phyloP scores from a whole-genome alignment of 2,797 vertebrate genomes.

The Anguilla anguilla region DNA sequence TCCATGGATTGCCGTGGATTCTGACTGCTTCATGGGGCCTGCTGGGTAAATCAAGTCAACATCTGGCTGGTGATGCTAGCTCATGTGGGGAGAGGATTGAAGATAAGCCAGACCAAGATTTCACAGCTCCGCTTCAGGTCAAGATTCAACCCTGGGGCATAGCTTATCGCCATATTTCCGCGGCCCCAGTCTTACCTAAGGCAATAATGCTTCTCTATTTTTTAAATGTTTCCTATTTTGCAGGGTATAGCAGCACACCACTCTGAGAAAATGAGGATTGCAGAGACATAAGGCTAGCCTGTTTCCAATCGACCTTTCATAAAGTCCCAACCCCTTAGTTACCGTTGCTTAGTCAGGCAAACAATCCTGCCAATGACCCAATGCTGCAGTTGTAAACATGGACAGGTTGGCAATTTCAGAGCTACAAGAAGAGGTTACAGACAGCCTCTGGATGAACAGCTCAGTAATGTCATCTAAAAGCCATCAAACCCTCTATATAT shows the following conservation, averaged over 20 bases:
- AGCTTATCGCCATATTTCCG: neutral
- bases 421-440: neutral
- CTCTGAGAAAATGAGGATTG: neutral
- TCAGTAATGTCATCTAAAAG: neutral
- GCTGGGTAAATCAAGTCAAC: slow-evolving; percentile 35
- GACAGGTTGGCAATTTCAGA: neutral
- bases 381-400: neutral
- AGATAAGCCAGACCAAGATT: slow-evolving; percentile 20
- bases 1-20: slow-evolving; percentile 50
- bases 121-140: neutral
- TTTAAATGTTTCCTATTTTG: neutral
- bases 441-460: neutral
- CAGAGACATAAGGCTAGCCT: neutral
- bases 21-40: slow-evolving; percentile 48
- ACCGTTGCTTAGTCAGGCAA: neutral
- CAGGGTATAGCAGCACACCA: neutral
- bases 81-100: slow-evolving; percentile 26
- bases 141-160: neutral
- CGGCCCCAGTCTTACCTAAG: neutral
- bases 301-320: neutral
- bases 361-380: neutral
- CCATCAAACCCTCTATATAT: neutral
- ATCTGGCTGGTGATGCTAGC: slow-evolving; percentile 21
- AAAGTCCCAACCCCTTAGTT: neutral
- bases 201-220: neutral